phyloP scores from a whole-genome alignment of 2,888 invertebrate species.

The Archaeoteleia sp. region DNA sequence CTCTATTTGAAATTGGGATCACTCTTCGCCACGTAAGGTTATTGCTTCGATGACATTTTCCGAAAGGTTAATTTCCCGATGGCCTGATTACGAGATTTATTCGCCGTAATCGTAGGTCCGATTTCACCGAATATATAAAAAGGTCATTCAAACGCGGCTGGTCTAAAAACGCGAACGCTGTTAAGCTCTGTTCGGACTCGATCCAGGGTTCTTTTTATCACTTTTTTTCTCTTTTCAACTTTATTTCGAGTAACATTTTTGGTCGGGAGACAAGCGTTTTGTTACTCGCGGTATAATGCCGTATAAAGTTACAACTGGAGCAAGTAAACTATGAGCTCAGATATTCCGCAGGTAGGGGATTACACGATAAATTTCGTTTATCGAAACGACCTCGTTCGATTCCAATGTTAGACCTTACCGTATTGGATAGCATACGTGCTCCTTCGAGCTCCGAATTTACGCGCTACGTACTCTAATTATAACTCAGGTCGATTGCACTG shows the following conservation, averaged over 20 bases:
- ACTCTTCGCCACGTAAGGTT: no score
- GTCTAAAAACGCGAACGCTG: constrained; percentile 3
- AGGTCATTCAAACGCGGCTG: constrained; percentile 12
- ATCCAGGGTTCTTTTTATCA: no score
- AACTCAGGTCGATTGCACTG: constrained; percentile 34
- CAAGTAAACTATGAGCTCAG: constrained; percentile 29
- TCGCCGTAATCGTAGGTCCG: constrained; percentile 5
- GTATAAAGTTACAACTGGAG: constrained; percentile 30
- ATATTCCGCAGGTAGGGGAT: constrained; percentile 28
- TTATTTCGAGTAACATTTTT: constrained; percentile 2
- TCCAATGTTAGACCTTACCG: constrained; percentile 15
- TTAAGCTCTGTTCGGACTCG: no score
- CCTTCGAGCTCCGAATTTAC: constrained; percentile 40
- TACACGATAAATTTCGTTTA: constrained; percentile 59
- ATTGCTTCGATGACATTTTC: constrained; percentile 4
- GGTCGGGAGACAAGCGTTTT: background rate
- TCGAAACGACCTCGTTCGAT: constrained; percentile 50
- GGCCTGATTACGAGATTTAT: background rate
- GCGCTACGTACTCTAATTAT: constrained; percentile 39
- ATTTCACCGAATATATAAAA: constrained; percentile 16
- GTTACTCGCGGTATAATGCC: constrained; percentile 20
- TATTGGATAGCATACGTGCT: constrained; percentile 40
- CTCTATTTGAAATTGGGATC: no score
- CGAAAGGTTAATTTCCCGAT: constrained; percentile 25
- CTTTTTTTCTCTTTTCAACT: background rate